A percentile compares a stretch with the other conserved stretches of the same genome.
Evolutionary conservation across 2,797 vertebrate genomes (phyloP).

Genomic region (Discoglossus pictus): DNA sequence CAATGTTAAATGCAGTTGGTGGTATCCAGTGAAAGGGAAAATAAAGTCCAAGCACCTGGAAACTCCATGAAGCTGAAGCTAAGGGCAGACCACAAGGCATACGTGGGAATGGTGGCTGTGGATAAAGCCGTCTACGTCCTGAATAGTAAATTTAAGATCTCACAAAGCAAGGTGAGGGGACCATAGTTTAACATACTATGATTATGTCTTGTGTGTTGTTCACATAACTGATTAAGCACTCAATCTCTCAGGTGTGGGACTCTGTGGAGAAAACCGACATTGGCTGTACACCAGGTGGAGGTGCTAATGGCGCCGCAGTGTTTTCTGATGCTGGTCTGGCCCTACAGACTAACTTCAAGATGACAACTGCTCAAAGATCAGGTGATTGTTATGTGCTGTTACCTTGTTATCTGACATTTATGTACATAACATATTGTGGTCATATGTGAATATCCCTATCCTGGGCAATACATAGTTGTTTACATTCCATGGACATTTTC

Average conservation of each 20-base stretch:
- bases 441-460: too few species aligned
- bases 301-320: slow-evolving; percentile 50
- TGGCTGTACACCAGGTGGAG: slow-evolving; percentile 74
- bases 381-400: too few species aligned
- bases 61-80: slow-evolving; percentile 23
- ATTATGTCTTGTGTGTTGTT: background rate
- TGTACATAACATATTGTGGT: background rate
- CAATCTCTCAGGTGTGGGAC: slow-evolving; percentile 75
- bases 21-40: slow-evolving; percentile 61
- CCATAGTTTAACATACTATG: too few species aligned
- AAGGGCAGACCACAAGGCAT: slow-evolving; percentile 71
- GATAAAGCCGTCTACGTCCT: slow-evolving; percentile 79
- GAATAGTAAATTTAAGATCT: slow-evolving; percentile 69
- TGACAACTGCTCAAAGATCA: slow-evolving; percentile 64
- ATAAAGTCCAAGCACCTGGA: slow-evolving; percentile 12
- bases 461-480: too few species aligned
- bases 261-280: slow-evolving; percentile 71
- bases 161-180: slow-evolving; percentile 74
- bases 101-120: slow-evolving; percentile 75
- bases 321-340: slow-evolving; percentile 74
- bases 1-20: slow-evolving; percentile 54
- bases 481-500: background rate
- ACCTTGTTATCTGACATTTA: too few species aligned
- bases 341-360: slow-evolving; percentile 59
- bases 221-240: background rate